These are phyloP conservation scores for Cyclophora punctaria DNA, from an alignment of 2,888 invertebrate genomes.

Conservation along the genomic window DNA sequence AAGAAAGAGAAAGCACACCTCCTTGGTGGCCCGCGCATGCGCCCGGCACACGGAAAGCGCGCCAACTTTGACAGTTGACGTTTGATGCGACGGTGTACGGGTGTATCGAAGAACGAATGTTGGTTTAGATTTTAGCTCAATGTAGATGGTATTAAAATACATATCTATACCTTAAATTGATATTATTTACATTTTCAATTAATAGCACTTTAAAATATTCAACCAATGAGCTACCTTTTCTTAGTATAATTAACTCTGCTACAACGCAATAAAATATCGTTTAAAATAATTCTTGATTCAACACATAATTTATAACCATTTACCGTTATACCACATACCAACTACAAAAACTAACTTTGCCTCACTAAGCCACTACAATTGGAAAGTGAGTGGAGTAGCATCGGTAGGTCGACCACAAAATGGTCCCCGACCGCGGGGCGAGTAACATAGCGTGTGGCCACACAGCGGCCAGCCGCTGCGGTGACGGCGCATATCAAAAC, in stretches of 20 bases:
- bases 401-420: constrained; percentile 40
- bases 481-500: constrained; percentile 42
- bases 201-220: too few species aligned
- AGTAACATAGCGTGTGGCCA: constrained; percentile 42
- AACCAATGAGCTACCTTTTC: too few species aligned
- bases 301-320: too few species aligned
- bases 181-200: too few species aligned
- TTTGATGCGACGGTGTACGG: constrained; percentile 27
- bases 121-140: too few species aligned
- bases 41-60: constrained; percentile 34
- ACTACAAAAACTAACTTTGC: constrained; percentile 13
- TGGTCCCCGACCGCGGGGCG: constrained; percentile 37
- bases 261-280: too few species aligned
- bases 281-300: too few species aligned
- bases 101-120: constrained; percentile 4
- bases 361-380: constrained; percentile 20
- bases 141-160: too few species aligned
- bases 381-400: constrained; percentile 14
- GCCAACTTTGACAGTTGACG: constrained; percentile 59
- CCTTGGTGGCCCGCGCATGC: constrained; percentile 49
- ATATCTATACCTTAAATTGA: too few species aligned
- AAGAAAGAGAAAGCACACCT: constrained; percentile 40
- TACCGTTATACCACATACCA: too few species aligned
- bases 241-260: too few species aligned
- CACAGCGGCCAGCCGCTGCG: constrained; percentile 23